Percentiles rank a stretch among this genome's conserved stretches.
Conservation (phyloP, 2,888 invertebrate genomes). For the Nemurella pictetii region DNA sequence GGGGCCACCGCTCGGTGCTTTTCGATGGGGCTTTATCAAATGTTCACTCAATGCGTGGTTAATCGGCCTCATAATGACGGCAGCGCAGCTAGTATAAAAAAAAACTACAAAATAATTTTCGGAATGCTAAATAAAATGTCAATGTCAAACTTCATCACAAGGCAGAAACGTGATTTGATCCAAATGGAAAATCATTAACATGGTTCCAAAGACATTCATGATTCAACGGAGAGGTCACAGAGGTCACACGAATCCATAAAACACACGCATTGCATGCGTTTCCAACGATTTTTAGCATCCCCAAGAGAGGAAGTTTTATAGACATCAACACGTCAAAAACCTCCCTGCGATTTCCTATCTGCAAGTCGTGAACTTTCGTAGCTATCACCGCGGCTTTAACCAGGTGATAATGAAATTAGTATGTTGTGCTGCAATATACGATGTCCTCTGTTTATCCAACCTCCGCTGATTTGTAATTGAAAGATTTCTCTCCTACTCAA, state of each 20-base stretch:
- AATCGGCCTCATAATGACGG: too few species aligned
- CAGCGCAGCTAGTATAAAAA: too few species aligned
- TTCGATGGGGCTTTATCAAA: too few species aligned
- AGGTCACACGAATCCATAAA: background rate
- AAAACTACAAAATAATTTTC: background rate
- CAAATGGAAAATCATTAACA: background rate
- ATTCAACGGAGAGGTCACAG: background rate
- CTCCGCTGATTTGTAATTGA: conserved; percentile 31
- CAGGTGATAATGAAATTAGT: background rate
- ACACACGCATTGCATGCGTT: background rate
- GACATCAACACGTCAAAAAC: background rate
- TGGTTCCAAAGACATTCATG: background rate
- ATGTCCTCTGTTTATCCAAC: conserved; percentile 28
- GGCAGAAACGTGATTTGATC: background rate
- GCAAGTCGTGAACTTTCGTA: background rate
- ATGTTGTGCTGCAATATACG: conserved; percentile 15
- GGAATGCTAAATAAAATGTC: background rate
- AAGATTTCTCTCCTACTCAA: conserved; percentile 32
- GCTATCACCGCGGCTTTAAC: background rate
- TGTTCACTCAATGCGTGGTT: too few species aligned
- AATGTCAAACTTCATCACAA: background rate
- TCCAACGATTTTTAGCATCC: background rate
- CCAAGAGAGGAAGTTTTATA: background rate
- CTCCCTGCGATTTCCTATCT: background rate
- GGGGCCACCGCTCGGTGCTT: too few species aligned